phyloP scores from a whole-genome alignment of 2,797 vertebrate genomes.

The Pristis pectinata region DNA sequence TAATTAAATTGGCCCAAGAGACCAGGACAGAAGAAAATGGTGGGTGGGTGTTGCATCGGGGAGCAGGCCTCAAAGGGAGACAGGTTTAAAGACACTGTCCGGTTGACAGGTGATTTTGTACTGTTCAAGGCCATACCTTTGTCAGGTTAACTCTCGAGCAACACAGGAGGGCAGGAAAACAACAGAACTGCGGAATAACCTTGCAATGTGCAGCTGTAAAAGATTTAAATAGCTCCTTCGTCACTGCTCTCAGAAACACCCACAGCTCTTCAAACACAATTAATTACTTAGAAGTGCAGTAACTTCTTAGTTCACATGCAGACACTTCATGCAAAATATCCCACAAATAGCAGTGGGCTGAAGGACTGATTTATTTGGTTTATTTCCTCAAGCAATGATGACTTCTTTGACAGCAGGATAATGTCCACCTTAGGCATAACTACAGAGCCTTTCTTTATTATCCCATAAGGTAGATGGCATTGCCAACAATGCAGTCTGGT shows the following conservation, averaged over 20 bases:
- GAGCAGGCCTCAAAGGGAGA: background rate
- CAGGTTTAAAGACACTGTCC: background rate
- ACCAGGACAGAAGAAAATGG: background rate
- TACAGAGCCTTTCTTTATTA: no score
- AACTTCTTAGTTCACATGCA: background rate
- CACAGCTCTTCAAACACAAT: background rate
- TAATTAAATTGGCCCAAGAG: conserved; percentile 43
- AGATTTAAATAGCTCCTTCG: background rate
- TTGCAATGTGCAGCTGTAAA: background rate
- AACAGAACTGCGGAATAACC: background rate
- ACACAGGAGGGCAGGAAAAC: background rate
- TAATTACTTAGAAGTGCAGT: background rate
- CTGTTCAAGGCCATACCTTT: background rate
- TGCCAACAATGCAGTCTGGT: background rate
- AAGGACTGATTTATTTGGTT: background rate
- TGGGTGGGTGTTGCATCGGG: background rate
- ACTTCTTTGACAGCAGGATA: background rate
- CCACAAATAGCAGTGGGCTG: background rate
- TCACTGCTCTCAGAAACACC: background rate
- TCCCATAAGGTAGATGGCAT: background rate
- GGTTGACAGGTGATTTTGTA: background rate
- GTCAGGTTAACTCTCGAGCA: background rate
- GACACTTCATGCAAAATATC: background rate
- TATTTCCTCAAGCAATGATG: background rate
- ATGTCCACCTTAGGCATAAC: background rate